Percentiles rank a stretch among this genome's conserved stretches.
Evolutionary conservation across 2,113 vertebrate species (phyloP).

Genomic region (Nematolebias whitei): DNA sequence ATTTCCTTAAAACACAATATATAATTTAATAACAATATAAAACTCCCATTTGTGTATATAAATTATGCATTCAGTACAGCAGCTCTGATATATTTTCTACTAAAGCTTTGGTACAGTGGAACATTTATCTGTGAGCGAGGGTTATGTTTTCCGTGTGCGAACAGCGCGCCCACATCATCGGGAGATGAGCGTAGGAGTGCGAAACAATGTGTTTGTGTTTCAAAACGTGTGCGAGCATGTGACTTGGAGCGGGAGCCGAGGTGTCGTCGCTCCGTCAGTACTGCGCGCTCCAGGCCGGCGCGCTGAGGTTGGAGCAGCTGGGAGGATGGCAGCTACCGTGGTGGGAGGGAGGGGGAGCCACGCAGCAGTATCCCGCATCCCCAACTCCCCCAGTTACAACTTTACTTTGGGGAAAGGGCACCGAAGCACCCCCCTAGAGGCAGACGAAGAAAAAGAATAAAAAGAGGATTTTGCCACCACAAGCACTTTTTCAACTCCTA

Average conservation of each 20-base stretch:
- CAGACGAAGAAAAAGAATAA: slow-evolving; percentile 5
- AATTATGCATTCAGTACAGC: slow-evolving; percentile 79
- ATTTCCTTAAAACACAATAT: slow-evolving; percentile 76
- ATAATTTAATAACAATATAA: slow-evolving; percentile 79
- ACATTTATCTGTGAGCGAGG: slow-evolving; percentile 43
- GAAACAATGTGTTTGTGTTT: slow-evolving; percentile 33
- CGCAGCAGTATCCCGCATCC: slow-evolving; percentile 89
- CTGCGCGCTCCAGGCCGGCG: slow-evolving; percentile 86
- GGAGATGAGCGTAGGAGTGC: slow-evolving; percentile 13
- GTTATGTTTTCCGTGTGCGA: slow-evolving; percentile 22
- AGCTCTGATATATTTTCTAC: slow-evolving; percentile 70
- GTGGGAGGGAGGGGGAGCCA: slow-evolving; percentile 85
- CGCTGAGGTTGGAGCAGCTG: slow-evolving; percentile 85
- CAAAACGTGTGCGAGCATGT: slow-evolving; percentile 14
- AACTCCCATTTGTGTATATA: slow-evolving; percentile 78
- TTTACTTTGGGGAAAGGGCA: slow-evolving; percentile 90
- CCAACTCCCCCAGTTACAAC: slow-evolving; percentile 84
- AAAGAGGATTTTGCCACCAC: background rate
- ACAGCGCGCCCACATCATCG: slow-evolving; percentile 25
- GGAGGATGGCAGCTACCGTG: slow-evolving; percentile 80
- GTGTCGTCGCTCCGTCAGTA: slow-evolving; percentile 78
- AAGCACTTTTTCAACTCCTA: slow-evolving; percentile 29
- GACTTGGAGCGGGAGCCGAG: slow-evolving; percentile 48
- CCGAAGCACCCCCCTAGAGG: slow-evolving; percentile 62
- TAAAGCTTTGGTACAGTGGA: slow-evolving; percentile 74